These are phyloP conservation scores for Calosoma granatense DNA, from an alignment of 1,140 invertebrate genomes.

Conservation along the genomic window DNA sequence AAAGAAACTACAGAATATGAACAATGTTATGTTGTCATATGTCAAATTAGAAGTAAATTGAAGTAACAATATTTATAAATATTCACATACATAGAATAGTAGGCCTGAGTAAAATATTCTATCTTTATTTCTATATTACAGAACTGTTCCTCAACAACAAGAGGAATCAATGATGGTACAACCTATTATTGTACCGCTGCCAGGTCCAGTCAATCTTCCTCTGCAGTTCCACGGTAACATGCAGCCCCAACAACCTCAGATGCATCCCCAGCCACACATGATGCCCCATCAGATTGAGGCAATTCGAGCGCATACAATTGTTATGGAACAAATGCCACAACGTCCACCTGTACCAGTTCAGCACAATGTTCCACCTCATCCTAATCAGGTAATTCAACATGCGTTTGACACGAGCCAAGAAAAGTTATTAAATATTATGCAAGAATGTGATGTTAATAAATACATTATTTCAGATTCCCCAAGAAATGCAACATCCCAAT, in stretches of 20 bases:
- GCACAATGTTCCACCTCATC: background rate
- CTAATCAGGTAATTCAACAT: background rate
- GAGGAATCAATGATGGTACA: constrained; percentile 35
- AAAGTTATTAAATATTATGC: too few relatives aligned
- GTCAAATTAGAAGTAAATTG: too few relatives aligned
- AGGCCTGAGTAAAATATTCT: too few relatives aligned
- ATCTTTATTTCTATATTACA: too few relatives aligned
- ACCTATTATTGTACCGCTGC: constrained; percentile 32
- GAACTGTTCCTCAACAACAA: constrained; percentile 20
- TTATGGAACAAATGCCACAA: constrained; percentile 16
- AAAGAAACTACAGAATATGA: too few relatives aligned
- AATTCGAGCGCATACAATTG: constrained; percentile 10
- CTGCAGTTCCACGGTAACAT: constrained; percentile 29
- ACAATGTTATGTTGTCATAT: too few relatives aligned
- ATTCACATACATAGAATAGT: too few relatives aligned
- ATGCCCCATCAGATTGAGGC: background rate
- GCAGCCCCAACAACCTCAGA: constrained; percentile 24
- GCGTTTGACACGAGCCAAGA: too few relatives aligned
- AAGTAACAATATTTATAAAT: too few relatives aligned
- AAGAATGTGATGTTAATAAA: too few relatives aligned
- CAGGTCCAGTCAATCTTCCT: constrained; percentile 14
- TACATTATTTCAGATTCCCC: background rate
- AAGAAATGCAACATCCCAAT: constrained; percentile 22
- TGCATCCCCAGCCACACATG: constrained; percentile 12
- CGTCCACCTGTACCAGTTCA: constrained; percentile 11